Evolutionary conservation across 92 coral and sea anemone genomes (phyloP).

Genomic region (Porites lobata): DNA sequence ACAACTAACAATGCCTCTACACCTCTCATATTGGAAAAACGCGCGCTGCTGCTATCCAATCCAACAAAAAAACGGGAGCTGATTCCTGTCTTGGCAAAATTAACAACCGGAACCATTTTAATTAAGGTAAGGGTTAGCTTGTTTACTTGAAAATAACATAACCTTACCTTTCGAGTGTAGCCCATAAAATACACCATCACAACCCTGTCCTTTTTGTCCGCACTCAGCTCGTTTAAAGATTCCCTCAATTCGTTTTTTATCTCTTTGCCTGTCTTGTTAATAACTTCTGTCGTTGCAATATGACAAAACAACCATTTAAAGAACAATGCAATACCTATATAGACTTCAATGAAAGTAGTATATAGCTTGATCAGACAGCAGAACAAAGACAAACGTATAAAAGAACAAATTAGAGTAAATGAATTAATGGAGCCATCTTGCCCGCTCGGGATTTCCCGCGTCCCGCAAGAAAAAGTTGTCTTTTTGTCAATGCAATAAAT

Average conservation of each 20-base stretch:
- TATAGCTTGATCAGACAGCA: too few relatives aligned
- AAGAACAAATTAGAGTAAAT: too few relatives aligned
- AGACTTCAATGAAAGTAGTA: too few relatives aligned
- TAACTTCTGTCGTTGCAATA: conserved; percentile 43
- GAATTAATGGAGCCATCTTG: too few relatives aligned
- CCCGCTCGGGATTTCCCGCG: too few relatives aligned
- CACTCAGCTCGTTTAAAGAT: conserved; percentile 18
- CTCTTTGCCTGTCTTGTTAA: conserved; percentile 29
- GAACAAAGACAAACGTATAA: background rate
- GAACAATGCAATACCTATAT: too few relatives aligned
- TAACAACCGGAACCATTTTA: too few relatives aligned
- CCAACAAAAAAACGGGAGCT: background rate
- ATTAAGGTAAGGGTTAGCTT: too few relatives aligned
- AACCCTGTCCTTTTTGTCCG: conserved; percentile 20
- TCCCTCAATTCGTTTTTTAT: conserved; percentile 30
- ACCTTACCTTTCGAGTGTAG: conserved; percentile 55
- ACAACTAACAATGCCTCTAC: background rate
- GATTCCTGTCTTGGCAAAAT: background rate
- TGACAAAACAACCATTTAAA: background rate
- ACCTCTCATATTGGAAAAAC: background rate
- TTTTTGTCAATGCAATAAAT: too few relatives aligned
- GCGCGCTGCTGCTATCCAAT: too few relatives aligned
- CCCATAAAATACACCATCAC: conserved; percentile 89
- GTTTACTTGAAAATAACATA: too few relatives aligned
- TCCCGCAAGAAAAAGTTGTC: too few relatives aligned